Base-by-base conservation (phyloP, 2,797 vertebrate species). In the Channallabes apus region DNA sequence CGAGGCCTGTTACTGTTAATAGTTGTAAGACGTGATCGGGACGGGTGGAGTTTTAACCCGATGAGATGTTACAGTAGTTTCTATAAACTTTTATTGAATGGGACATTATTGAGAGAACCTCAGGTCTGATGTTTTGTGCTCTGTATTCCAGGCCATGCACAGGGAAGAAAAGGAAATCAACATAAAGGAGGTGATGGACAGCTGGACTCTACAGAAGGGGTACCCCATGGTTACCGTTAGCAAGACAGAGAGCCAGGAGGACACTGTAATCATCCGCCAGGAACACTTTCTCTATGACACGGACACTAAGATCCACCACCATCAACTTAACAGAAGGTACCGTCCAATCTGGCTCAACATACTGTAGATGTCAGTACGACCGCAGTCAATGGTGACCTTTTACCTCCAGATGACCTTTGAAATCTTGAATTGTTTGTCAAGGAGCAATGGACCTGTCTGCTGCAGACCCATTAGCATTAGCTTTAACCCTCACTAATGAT, bases 161-260 rank as follows among this genome's bases (percentile, higher is more conserved):
- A 96, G 94, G n/a, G 96, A 97, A 92, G 98, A 98, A 85, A 97
- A 96, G 91, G 95, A 96, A 91, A 96, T 99, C 82, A 96, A 97
- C 92, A 95, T 99, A 54, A 96, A 96, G 67, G 95, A 96, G 89
- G 96, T 99, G 90, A 99, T 99, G 98, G 97, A 99, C 93, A 94
- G 96, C 82, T 99, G 98, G 98, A 99, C 97, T 15, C 94, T 99
- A 29, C 98, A 99, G 89, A 99, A 98, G 98, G 98, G 98, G 59
- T 99, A 99, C 91, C 98, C 98, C 14, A 96, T 99, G 46, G 93
- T 99, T 83, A 98, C 97, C 91, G 95, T 99, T 92, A 94, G 95
- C 93, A 96, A 96, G 94, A 97, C 98, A 92, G 95, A 95, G 92
- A 97, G 96, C 69, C 91, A 93, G 82, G 96, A 96, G 88, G 95